Evolutionary conservation across 2,797 vertebrate species (phyloP).

Genomic region (Ctenosaura bakeri): DNA sequence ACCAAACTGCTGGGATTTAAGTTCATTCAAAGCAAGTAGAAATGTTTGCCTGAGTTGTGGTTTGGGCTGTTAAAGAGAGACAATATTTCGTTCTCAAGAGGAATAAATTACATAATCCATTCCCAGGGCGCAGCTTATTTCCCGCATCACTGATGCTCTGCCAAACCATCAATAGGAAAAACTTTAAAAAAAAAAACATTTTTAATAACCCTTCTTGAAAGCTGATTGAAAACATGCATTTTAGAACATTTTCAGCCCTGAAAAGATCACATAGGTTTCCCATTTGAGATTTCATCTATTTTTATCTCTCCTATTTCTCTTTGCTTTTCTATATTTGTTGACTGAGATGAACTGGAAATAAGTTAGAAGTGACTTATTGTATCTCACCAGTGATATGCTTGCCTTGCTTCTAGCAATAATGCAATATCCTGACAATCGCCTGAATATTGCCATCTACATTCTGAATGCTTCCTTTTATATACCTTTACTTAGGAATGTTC

Average conservation of each 20-base stretch:
- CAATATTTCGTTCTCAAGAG: conserved; percentile 25
- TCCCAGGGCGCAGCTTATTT: conserved; percentile 32
- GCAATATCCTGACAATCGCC: conserved; percentile 20
- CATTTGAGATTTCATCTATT: conserved; percentile 28
- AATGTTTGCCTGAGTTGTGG: neutral
- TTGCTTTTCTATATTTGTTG: conserved; percentile 30
- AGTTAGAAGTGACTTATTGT: conserved; percentile 35
- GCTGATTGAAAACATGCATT: conserved; percentile 41
- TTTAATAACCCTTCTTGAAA: conserved; percentile 36
- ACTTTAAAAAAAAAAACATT: conserved; percentile 9
- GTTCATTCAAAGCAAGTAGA: conserved; percentile 15
- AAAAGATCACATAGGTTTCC: conserved; percentile 12
- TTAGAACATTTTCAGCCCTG: conserved; percentile 18
- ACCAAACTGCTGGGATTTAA: neutral
- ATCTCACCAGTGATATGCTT: conserved; percentile 12
- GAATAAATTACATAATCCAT: conserved; percentile 39
- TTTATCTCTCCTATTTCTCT: neutral
- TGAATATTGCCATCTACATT: conserved; percentile 8
- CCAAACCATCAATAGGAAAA: conserved; percentile 3
- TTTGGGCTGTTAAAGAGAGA: conserved; percentile 15
- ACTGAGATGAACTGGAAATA: conserved; percentile 23
- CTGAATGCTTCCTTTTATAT: conserved; percentile 10
- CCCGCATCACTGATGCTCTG: conserved; percentile 32
- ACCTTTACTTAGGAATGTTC: neutral
- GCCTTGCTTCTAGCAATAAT: conserved; percentile 24